Base-by-base conservation (phyloP, 2,113 vertebrate species). In the Calyptommatus sinebrachiatus region DNA sequence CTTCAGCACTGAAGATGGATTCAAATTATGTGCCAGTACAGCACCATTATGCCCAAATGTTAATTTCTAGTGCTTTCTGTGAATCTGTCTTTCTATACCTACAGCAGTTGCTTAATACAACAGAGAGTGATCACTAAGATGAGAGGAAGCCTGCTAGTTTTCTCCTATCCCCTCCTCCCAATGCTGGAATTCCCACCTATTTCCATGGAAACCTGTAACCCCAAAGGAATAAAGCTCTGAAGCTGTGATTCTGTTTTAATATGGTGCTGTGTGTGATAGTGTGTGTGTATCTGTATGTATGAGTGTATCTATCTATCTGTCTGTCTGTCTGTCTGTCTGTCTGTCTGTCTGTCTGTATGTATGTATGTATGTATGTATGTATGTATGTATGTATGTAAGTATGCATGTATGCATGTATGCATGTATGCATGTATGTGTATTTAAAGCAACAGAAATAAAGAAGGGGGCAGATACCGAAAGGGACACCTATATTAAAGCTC, bases 181-280 rank as follows among this genome's bases (percentile, higher is more conserved):
- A 74, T 71, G 18, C 69, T 85, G 88, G 87, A 88, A 88, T 88
- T 89, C 85, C 82, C 83, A 76, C 71, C 83, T 48, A 84, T 93
- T 90, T 86, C 92, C 87, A 87, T 89, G 83, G 89, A 91, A 91
- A 91, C 85, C 79, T 79, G 67, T 53, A 71, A 87, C 80, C 73
- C 53, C 83, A 71, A 31, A 80, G 76, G 50, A 80, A 79, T 86
- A 82, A 78, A 89, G 48, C 87, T 71, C 65, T 62, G 68, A 80
- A 87, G 76, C 87, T 80, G 16, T 71, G 78, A 76, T 82, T 77
- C 2, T 79, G 1, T 80, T 86, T 83, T 60, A 84, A 63, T 76
- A 20, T 20, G 21, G 29, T 48, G 48, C 45, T 70, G 31, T 68
- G 26, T 46, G 20, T 22, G 53, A 57, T 14, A 18, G 53, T 57